phyloP scores from a whole-genome alignment of 2,888 invertebrate species.

The Pristionchus mayeri region DNA sequence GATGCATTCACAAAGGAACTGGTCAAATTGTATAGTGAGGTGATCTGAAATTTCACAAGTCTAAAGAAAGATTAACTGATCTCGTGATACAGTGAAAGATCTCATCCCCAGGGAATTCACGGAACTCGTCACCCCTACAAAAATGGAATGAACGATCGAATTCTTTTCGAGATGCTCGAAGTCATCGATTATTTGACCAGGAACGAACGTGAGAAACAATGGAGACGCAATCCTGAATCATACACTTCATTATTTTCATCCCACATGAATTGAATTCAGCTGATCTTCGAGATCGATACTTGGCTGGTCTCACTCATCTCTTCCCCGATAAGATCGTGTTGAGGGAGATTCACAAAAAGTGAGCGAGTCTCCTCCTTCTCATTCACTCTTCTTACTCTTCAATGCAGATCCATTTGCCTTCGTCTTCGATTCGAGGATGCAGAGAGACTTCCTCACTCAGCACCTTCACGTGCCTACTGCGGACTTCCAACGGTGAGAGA shows the following conservation, averaged over 20 bases:
- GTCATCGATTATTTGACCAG: background rate
- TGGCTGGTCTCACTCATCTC: background rate
- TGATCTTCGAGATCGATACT: background rate
- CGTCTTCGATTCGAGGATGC: background rate
- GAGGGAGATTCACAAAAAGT: background rate
- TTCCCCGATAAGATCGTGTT: constrained; percentile 34
- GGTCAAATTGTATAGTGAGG: constrained; percentile 2
- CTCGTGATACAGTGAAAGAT: too few relatives aligned
- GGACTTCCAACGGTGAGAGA: background rate
- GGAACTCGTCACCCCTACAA: background rate
- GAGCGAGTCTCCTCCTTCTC: background rate
- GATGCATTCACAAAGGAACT: constrained; percentile 1
- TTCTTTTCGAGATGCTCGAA: constrained; percentile 1
- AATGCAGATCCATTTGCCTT: background rate
- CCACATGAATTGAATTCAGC: background rate
- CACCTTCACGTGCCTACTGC: background rate
- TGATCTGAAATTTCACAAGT: background rate
- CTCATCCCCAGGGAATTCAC: background rate
- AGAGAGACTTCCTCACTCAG: background rate
- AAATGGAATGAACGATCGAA: constrained; percentile 32
- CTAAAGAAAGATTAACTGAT: too few relatives aligned
- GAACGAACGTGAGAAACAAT: background rate
- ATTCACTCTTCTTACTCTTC: background rate
- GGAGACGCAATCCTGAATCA: too few relatives aligned
- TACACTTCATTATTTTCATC: too few relatives aligned